Evolutionary conservation across 2,888 invertebrate species (phyloP), one percentile per base, ranked within the genome.

Genomic region (Harpalus rubripes): DNA sequence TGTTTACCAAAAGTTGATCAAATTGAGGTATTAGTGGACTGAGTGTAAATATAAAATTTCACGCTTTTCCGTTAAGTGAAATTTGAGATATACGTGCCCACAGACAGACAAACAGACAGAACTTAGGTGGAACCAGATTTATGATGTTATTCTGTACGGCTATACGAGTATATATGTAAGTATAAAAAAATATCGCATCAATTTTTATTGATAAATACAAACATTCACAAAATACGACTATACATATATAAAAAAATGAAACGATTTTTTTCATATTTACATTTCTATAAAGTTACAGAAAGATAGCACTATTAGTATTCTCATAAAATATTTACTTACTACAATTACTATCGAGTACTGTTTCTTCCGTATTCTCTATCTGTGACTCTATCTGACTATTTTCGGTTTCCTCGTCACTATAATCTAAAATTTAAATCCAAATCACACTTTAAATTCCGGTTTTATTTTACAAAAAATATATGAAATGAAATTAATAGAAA

Each of bases 151-250:
- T 44, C 44, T 44, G 44, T 44, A 44, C 44, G 44, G 44, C 44
- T 44, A 44, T 10, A 44, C 44, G 44, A 44, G 44, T 44, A 44
- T 1, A 44, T 2, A 10, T 44, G 44, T 44, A 44, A 44, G 44
- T 44, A 44, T 44, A 22, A 44, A 44, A 44, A 44, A 44, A 44
- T 44, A 44, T 44, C 44, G 44, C 44, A 44, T 44, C 44, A 44
- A 44, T 44, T 44, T 44, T 44, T 44, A 44, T 44, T 44, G 44
- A 44, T 44, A 44, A 44, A 44, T 44, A 44, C 44, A 44, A 44
- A 44, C 44, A 44, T 44, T 44, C 44, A 44, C 44, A 44, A 44
- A 44, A 44, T 44, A 44, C 44, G 44, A 44, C 2, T 44, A 44
- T 44, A 44, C 1, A 44, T 44, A n/a, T n/a, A n/a, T n/a, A n/a